Evolutionary conservation across 1,140 invertebrate genomes (phyloP), one percentile per base, ranked within the genome.

Genomic region (Conopomorpha cramerella): DNA sequence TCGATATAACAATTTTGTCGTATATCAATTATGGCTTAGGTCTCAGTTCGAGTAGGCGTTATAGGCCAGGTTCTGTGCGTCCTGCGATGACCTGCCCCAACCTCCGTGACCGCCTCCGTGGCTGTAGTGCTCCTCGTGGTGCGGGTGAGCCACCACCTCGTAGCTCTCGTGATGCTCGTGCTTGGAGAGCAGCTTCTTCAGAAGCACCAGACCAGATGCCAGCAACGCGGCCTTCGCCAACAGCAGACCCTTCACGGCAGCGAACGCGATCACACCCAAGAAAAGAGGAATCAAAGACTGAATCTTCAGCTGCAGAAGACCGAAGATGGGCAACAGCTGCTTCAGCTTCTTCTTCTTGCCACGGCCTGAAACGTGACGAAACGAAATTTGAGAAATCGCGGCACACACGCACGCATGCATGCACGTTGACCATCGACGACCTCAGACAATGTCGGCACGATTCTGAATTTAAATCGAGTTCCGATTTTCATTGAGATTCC

Each of bases 231-330:
- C 82, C 71, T 92, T 92, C 46, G 89, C 88, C 40, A 91, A 81
- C 43, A 91, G 71, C 34, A 92, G 80, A 34, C 89, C 90, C 80
- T 92, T 92, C 80, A 92, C 84, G 8, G 89, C 89, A 13, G 91
- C 78, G 16, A 92, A 78, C 19, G 87, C 90, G 41, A 92, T 80
- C 51, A 83, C 86, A 39, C 88, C 90, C n/a, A 92, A 81, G 41
- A 85, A 84, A 36, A 92, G 70, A 3, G 89, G 89, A 46, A 90
- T 85, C 30, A 92, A 78, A 7, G 86, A 84, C 28, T 87, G 87
- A 36, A 88, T 86, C 73, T 92, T 92, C 60, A 91, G 64, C 55
- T 90, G 88, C 56, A 91, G 72, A 14, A 92, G 82, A 40, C 89
- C 78, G 30, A 91, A 78, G 51, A 92, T 79, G 10, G 88, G 86